Base-by-base conservation (phyloP, 1,140 invertebrate species). In the Aphidius ervi region DNA sequence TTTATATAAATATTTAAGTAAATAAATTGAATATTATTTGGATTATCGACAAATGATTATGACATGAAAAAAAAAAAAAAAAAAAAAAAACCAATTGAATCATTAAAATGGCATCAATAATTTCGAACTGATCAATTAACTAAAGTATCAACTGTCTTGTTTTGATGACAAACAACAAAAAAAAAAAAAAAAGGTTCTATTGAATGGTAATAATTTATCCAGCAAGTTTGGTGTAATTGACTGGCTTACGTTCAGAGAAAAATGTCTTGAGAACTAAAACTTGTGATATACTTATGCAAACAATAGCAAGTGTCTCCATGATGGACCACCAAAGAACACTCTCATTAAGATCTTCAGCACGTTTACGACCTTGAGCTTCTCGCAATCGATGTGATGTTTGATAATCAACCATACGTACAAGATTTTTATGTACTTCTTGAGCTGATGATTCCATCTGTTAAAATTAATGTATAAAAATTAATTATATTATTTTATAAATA, bases 381-480 rank as follows among this genome's bases (percentile, higher is more conserved):
- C 93, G 85, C 61, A 99, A 79, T 55, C 95, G 84, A 80, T 99
- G 95, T 82, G 99, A 95, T 5, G 96, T 99, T 83, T 99, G 96
- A 70, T 92, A 90, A 75, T 99, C 96, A 41, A 93, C 82, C 43
- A 98, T 90, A 59, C 85, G 87, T 65, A 90, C 93, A 16, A 98
- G 76, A 59, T 88, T 87, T 69, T 93, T 90, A 73, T 98, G 94
- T 66, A 98, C 91, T 75, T 89, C 88, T 72, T 91, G 87, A 7
- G 91, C 86, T 6, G 93, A 92, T 8, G 92, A 86, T 78, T 99
- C 96, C 89, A 99, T 87, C 94, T 96, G 75, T 47, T 83, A 77
- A 56, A 20, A 37, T 46, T 16, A 31, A 31, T 31, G 8, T 8
- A 5, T 9, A 37, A 37, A 3, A 5, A 52, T 31, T 10, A 41